phyloP scores from a whole-genome alignment of 2,888 invertebrate species.

The Pelosia muscerda region DNA sequence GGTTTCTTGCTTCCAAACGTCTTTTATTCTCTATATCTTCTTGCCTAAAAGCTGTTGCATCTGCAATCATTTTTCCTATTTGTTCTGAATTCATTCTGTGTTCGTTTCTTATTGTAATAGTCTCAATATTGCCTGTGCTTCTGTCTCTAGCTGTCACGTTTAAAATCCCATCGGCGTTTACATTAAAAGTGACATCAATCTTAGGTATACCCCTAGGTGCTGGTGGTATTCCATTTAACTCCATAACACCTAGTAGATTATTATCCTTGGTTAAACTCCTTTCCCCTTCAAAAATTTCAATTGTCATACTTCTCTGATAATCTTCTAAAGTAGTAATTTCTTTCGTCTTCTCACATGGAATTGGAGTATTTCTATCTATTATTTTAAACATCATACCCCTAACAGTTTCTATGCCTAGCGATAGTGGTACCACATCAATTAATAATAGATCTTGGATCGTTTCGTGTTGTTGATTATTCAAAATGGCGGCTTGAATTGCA shows the following conservation, averaged over 20 bases:
- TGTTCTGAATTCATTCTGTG: constrained; percentile 64
- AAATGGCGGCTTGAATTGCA: constrained; percentile 73
- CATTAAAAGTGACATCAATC: constrained; percentile 71
- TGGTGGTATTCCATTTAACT: constrained; percentile 69
- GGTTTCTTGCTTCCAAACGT: constrained; percentile 70
- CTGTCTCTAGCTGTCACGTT: constrained; percentile 69
- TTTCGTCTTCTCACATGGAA: constrained; percentile 70
- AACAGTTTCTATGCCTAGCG: constrained; percentile 72
- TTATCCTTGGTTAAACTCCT: constrained; percentile 72
- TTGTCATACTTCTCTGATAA: constrained; percentile 71
- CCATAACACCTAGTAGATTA: constrained; percentile 69
- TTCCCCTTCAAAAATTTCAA: constrained; percentile 77
- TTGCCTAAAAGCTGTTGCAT: constrained; percentile 63
- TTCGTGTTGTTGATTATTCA: constrained; percentile 59
- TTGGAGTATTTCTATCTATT: constrained; percentile 69
- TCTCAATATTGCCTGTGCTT: constrained; percentile 63
- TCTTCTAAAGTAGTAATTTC: constrained; percentile 74
- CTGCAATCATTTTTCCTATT: constrained; percentile 67
- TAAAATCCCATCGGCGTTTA: constrained; percentile 69
- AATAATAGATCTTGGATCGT: constrained; percentile 61
- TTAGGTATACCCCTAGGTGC: constrained; percentile 71
- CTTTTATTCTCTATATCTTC: constrained; percentile 68
- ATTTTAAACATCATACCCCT: constrained; percentile 75
- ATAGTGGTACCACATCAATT: constrained; percentile 73
- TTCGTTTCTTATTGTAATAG: constrained; percentile 63